Conservation (phyloP, 2,797 vertebrate genomes). For the Intellagama lesueurii region DNA sequence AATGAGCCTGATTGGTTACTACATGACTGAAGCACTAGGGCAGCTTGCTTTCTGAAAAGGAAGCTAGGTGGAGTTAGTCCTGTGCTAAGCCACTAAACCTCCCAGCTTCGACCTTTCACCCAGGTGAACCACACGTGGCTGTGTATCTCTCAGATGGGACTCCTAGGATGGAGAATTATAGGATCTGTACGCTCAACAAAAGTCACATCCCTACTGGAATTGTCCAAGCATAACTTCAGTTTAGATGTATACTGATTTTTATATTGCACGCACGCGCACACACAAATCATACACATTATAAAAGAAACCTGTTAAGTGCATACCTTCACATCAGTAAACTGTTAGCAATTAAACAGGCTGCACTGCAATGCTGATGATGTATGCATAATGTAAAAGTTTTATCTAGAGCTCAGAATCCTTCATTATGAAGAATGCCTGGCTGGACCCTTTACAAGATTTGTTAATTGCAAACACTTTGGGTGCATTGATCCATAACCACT, state of each 20-base stretch:
- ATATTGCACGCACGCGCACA: too few relatives aligned
- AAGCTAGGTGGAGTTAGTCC: too few relatives aligned
- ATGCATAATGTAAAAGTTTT: neutral
- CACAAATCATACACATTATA: neutral
- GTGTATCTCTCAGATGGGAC: too few relatives aligned
- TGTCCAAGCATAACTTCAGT: neutral
- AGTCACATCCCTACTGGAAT: neutral
- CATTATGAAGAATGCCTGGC: conserved; percentile 32
- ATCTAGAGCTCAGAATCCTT: neutral
- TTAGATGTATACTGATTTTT: neutral
- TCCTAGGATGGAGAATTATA: too few relatives aligned
- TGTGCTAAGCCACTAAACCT: too few relatives aligned
- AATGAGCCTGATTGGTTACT: too few relatives aligned
- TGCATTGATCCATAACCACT: conserved; percentile 42
- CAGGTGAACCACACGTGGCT: too few relatives aligned
- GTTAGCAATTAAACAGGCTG: conserved; percentile 20
- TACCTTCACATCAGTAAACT: rapidly evolving
- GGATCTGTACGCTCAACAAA: too few relatives aligned
- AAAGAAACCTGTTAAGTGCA: conserved; percentile 4
- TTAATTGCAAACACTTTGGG: conserved; percentile 50
- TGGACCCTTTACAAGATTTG: conserved; percentile 44
- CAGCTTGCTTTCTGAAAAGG: too few relatives aligned
- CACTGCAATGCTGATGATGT: conserved; percentile 30
- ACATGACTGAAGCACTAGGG: too few relatives aligned
- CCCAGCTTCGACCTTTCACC: too few relatives aligned